Evolutionary conservation across 2,113 vertebrate species (phyloP).

Genomic region (Gnathonemus longibarbis): DNA sequence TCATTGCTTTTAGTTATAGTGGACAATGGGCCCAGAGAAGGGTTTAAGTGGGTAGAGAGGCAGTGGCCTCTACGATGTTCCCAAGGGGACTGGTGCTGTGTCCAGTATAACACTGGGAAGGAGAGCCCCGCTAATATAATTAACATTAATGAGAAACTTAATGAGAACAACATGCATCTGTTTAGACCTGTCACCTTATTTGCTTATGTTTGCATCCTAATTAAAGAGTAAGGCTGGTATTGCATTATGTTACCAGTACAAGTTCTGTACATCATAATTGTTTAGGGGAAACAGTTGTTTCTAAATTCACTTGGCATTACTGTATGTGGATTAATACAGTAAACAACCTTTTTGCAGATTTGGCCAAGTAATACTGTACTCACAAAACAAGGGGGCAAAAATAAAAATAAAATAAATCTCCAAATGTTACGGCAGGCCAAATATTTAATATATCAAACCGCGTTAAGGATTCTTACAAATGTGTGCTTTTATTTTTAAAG

Average conservation of each 20-base stretch:
- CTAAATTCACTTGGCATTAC: not conserved
- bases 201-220: not conserved
- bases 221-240: not conserved
- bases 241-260: not conserved
- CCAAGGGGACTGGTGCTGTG: not conserved
- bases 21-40: not conserved
- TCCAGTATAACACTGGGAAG: not conserved
- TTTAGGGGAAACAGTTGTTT: not conserved
- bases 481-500: not conserved
- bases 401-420: not conserved
- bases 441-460: not conserved
- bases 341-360: not conserved
- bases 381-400: not conserved
- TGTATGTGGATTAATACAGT: not conserved
- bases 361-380: not conserved
- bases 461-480: not conserved
- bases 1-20: not conserved
- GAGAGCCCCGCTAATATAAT: not conserved
- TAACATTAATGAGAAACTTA: not conserved
- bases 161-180: constrained; percentile 5
- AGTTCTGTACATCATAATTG: not conserved
- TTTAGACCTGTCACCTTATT: constrained; percentile 1
- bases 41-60: not conserved
- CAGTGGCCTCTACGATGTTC: not conserved
- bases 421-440: not conserved